Percentiles rank a stretch among this genome's conserved stretches.
Evolutionary conservation across 2,888 invertebrate genomes (phyloP).

Genomic region (Leucozona laternaria): DNA sequence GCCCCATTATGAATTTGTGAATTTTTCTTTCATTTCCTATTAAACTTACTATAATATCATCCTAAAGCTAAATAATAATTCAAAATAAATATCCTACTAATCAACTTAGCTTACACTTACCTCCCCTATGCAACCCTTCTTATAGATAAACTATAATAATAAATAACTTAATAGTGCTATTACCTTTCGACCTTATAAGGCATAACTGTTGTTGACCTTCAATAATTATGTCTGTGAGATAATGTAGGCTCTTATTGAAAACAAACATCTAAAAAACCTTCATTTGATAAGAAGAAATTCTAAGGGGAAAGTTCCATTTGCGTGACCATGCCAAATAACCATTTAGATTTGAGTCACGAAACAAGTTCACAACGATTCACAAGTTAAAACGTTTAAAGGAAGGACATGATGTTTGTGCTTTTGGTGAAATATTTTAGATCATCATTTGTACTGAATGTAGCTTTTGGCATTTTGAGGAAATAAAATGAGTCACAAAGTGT

Average conservation of each 20-base stretch:
- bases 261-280: constrained; percentile 1
- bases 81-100: neutral
- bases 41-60: no score
- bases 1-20: no score
- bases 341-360: constrained; percentile 21
- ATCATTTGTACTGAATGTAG: neutral
- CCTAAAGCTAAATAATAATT: no score
- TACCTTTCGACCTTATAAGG: neutral
- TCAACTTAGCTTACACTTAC: neutral
- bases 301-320: neutral
- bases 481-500: constrained; percentile 17
- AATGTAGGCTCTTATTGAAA: neutral
- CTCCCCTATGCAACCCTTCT: neutral
- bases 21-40: no score
- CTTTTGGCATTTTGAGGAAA: neutral
- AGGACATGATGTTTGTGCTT: constrained; percentile 7
- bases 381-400: constrained; percentile 10
- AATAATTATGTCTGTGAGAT: neutral
- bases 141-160: neutral
- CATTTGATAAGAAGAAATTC: neutral
- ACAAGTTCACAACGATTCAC: constrained; percentile 15
- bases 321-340: constrained; percentile 9
- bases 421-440: constrained; percentile 2
- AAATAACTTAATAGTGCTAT: neutral
- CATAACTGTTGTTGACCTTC: constrained; percentile 5